A percentile compares a stretch with the other conserved stretches of the same genome.
Conservation (phyloP, 1,140 invertebrate species). For the Leptinotarsa lineolata region DNA sequence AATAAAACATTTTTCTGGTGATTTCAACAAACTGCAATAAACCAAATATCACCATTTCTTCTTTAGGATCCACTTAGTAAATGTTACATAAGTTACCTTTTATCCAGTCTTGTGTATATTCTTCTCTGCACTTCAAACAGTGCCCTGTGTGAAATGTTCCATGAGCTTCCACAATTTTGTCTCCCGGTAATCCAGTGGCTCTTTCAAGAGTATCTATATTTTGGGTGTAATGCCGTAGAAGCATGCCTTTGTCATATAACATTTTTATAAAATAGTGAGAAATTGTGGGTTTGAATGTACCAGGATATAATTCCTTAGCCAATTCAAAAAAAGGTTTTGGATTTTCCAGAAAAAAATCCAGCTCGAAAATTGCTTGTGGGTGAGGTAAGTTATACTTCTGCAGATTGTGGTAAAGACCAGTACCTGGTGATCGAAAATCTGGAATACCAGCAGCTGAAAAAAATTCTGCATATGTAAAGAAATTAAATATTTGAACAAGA, state of each 20-base stretch:
- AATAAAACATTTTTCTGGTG: too few relatives aligned
- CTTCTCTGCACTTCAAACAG: conserved; percentile 76
- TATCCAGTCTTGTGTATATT: conserved; percentile 81
- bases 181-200: conserved; percentile 80
- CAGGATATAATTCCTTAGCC: conserved; percentile 85
- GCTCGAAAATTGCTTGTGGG: conserved; percentile 95
- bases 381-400: conserved; percentile 89
- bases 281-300: conserved; percentile 78
- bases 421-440: conserved; percentile 88
- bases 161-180: conserved; percentile 91
- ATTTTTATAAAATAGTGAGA: conserved; percentile 84
- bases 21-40: too few relatives aligned
- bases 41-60: too few relatives aligned
- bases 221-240: conserved; percentile 86
- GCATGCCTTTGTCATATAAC: conserved; percentile 76
- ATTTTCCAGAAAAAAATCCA: conserved; percentile 79
- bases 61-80: too few relatives aligned
- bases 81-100: conserved; percentile 42
- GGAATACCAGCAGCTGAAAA: conserved; percentile 90
- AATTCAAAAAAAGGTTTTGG: conserved; percentile 86
- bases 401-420: conserved; percentile 91
- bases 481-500: too few relatives aligned
- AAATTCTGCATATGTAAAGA: neutral
- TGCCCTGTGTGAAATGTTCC: conserved; percentile 90
- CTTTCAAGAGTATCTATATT: conserved; percentile 94